These are phyloP conservation scores for Vanessa tameamea DNA, from an alignment of 1,140 invertebrate genomes.

Conservation along the genomic window DNA sequence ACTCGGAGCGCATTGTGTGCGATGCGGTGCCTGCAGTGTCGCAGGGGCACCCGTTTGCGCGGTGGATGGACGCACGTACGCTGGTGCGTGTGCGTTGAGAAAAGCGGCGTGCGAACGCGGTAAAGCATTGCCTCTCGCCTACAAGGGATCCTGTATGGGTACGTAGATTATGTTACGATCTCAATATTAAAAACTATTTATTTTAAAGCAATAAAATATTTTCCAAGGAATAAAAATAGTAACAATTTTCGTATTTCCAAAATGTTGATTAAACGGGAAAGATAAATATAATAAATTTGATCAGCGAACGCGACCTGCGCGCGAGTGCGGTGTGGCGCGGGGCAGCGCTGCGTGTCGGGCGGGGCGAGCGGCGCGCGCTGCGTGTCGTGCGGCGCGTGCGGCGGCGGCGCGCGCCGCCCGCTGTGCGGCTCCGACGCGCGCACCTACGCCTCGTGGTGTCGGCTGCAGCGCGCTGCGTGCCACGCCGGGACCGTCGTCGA, in stretches of 20 bases:
- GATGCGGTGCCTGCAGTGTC: constrained; percentile 86
- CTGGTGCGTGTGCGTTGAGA: constrained; percentile 91
- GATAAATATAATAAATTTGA: background rate
- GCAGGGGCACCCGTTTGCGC: constrained; percentile 89
- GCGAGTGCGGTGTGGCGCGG: constrained; percentile 86
- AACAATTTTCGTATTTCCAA: no score
- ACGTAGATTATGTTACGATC: constrained; percentile 7
- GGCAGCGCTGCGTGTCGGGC: constrained; percentile 89
- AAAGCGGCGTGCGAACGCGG: constrained; percentile 90
- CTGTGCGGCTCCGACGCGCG: constrained; percentile 91
- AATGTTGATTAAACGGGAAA: no score
- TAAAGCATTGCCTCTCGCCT: constrained; percentile 91
- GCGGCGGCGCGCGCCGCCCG: constrained; percentile 78
- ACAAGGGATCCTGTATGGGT: constrained; percentile 89
- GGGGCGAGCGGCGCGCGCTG: constrained; percentile 87
- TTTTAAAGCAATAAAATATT: background rate
- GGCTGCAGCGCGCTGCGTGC: constrained; percentile 92
- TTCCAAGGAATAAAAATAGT: background rate
- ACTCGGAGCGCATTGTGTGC: constrained; percentile 90
- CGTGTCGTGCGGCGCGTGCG: constrained; percentile 90
- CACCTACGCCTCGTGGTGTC: constrained; percentile 93
- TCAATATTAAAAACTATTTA: background rate
- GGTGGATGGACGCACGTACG: constrained; percentile 92
- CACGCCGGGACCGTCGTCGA: constrained; percentile 89
- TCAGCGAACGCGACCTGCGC: constrained; percentile 88